A percentile compares a stretch with the other conserved stretches of the same genome.
Conservation (phyloP, 2,888 invertebrate species). For the Laothoe populi region DNA sequence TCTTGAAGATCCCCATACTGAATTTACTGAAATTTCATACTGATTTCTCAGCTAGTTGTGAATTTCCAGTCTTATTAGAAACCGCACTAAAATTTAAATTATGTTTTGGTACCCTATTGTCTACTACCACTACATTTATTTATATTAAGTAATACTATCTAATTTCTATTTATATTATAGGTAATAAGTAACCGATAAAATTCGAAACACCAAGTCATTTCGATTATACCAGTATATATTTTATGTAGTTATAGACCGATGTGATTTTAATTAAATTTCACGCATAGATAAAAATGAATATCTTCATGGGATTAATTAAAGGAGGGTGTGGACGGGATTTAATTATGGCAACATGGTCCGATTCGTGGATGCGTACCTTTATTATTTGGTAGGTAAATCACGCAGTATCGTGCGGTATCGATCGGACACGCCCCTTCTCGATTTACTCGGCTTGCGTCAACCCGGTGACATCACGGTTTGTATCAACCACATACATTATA, state of each 20-base stretch:
- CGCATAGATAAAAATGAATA: conserved; percentile 11
- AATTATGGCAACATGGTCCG: conserved; percentile 71
- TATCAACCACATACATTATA: conserved; percentile 25
- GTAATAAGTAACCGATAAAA: no score
- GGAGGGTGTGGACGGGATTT: conserved; percentile 68
- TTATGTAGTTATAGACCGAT: not conserved
- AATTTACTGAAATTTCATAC: no score
- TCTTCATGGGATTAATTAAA: conserved; percentile 72
- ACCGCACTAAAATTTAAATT: no score
- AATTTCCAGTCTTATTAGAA: no score
- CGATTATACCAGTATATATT: not conserved
- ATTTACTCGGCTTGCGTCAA: conserved; percentile 67
- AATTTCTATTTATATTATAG: no score
- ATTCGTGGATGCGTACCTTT: conserved; percentile 62
- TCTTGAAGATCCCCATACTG: no score
- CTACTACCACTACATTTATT: no score
- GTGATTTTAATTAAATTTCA: conserved; percentile 20
- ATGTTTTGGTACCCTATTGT: no score
- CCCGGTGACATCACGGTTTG: conserved; percentile 39
- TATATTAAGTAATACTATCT: no score
- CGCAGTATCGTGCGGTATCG: conserved; percentile 55
- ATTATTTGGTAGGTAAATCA: conserved; percentile 78
- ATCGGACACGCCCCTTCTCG: conserved; percentile 60
- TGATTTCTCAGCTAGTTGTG: no score
- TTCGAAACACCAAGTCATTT: not conserved